Conservation (phyloP, 2,888 invertebrate genomes). For the Congeria kusceri region DNA sequence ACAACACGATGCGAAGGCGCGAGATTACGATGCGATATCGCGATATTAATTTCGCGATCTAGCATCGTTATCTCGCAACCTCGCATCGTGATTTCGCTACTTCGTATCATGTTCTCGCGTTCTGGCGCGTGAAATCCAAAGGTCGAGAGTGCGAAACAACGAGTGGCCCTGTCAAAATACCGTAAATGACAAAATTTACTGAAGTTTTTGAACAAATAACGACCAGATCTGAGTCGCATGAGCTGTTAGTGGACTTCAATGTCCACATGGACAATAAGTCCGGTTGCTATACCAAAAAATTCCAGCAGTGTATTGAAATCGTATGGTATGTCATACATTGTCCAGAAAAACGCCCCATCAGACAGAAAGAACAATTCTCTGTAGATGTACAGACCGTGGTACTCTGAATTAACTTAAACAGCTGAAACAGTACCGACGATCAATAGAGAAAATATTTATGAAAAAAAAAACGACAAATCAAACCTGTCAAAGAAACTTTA, state of each 20-base stretch:
- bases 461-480: slow-evolving; percentile 32
- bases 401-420: slow-evolving; percentile 29
- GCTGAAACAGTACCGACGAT: slow-evolving; percentile 29
- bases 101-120: too few relatives aligned
- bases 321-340: slow-evolving; percentile 25
- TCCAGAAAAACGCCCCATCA: slow-evolving; percentile 28
- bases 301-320: slow-evolving; percentile 20
- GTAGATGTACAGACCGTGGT: slow-evolving; percentile 32
- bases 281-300: slow-evolving; percentile 36
- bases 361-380: slow-evolving; percentile 41
- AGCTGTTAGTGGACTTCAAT: slow-evolving; percentile 22
- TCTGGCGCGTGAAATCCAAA: too few relatives aligned
- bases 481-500: slow-evolving; percentile 22
- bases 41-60: too few relatives aligned
- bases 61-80: too few relatives aligned
- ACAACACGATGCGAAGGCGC: too few relatives aligned
- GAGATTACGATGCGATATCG: too few relatives aligned
- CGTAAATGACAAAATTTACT: not conserved
- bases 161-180: too few relatives aligned
- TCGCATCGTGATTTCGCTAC: too few relatives aligned
- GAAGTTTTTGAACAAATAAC: not conserved
- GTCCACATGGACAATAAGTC: slow-evolving; percentile 34
- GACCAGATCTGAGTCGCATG: not conserved
- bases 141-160: too few relatives aligned
- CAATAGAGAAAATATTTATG: slow-evolving; percentile 39